A percentile compares a stretch with the other conserved stretches of the same genome.
Conservation (phyloP, 2,797 vertebrate species). For the Dendrocincla fuliginosa region DNA sequence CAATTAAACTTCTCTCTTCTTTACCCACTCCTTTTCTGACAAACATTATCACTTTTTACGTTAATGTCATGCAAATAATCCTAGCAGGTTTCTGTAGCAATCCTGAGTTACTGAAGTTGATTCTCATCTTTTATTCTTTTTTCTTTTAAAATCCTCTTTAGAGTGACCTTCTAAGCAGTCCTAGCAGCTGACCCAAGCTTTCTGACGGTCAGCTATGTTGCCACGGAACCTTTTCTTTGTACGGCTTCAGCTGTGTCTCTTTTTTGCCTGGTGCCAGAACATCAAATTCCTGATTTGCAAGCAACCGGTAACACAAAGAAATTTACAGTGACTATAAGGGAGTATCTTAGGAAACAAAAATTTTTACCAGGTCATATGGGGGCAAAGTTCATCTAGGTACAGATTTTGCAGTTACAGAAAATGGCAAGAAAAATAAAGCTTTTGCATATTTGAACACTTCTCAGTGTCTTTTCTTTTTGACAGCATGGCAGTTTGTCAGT, state of each 20-base stretch:
- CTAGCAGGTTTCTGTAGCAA: neutral
- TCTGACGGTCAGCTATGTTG: neutral
- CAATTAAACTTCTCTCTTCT: neutral
- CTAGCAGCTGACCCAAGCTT: neutral
- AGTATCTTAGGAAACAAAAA: neutral
- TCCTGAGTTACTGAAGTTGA: neutral
- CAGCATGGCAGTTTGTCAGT: neutral
- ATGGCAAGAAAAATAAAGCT: neutral
- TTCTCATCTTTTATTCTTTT: neutral
- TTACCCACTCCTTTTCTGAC: neutral
- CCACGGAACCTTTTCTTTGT: neutral
- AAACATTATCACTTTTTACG: rapidly evolving
- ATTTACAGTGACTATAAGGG: neutral
- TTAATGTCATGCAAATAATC: neutral
- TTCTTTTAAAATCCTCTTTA: neutral
- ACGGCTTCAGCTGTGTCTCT: neutral
- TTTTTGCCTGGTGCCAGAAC: neutral
- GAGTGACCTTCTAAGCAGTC: neutral
- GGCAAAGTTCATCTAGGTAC: neutral
- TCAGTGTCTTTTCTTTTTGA: neutral
- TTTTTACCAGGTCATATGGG: neutral
- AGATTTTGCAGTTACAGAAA: neutral
- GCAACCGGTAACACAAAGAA: neutral
- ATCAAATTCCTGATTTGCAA: slow-evolving; percentile 31
- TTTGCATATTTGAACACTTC: neutral